Percentiles rank a stretch among this genome's conserved stretches.
Conservation (phyloP, 2,113 vertebrate species). For the Ondatra zibethicus region DNA sequence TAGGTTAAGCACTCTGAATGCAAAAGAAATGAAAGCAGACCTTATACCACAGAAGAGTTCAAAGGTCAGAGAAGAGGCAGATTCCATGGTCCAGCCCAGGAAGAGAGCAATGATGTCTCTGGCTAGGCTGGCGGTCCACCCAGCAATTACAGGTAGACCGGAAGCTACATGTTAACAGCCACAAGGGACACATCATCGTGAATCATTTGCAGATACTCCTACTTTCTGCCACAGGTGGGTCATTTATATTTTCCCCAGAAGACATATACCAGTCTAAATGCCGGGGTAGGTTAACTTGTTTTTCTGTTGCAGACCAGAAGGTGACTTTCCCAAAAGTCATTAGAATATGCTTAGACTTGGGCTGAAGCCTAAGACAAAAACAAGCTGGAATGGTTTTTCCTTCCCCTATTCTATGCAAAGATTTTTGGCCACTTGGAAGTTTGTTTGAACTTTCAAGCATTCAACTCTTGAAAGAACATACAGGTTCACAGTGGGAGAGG, state of each 20-base stretch:
- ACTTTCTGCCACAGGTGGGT: constrained; percentile 65
- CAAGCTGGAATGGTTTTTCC: neutral
- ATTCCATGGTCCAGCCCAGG: neutral
- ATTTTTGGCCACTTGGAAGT: constrained; percentile 8
- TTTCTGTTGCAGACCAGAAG: constrained; percentile 40
- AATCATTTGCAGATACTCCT: constrained; percentile 56
- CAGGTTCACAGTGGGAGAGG: neutral
- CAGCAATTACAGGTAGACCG: constrained; percentile 29
- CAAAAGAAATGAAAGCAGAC: neutral
- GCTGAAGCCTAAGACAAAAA: neutral
- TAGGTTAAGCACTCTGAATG: neutral
- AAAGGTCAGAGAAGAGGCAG: neutral
- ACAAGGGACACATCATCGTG: constrained; percentile 53
- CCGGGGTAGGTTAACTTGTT: constrained; percentile 16
- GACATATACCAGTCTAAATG: constrained; percentile 1
- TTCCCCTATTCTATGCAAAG: neutral
- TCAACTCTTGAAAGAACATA: neutral
- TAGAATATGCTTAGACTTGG: neutral
- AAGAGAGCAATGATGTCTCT: neutral
- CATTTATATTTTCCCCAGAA: constrained; percentile 64
- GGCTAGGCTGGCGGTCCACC: neutral
- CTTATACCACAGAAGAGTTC: neutral
- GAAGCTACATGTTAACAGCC: constrained; percentile 55
- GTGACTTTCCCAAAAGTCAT: constrained; percentile 54
- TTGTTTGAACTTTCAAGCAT: constrained; percentile 25